Conservation (phyloP, 2,113 vertebrate genomes). For the Verasper variegatus region DNA sequence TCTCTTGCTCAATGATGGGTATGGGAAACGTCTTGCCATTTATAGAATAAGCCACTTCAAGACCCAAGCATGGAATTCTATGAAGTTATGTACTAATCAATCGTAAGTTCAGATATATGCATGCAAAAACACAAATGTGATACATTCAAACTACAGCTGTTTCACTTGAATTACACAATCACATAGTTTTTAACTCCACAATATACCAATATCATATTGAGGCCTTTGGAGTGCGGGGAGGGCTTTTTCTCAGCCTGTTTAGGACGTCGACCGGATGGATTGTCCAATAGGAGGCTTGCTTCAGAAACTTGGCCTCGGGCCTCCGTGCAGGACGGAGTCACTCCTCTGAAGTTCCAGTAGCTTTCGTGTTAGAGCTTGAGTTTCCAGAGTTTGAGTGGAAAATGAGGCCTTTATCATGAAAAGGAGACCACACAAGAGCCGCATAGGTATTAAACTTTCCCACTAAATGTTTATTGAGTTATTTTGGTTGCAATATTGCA, state of each 20-base stretch:
- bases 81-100: not conserved
- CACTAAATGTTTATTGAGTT: slow-evolving; percentile 86
- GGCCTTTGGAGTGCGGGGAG: not conserved
- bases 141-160: no score
- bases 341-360: slow-evolving; percentile 59
- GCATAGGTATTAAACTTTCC: slow-evolving; percentile 82
- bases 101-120: not conserved
- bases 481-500: slow-evolving; percentile 81
- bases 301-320: slow-evolving; percentile 36
- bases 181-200: no score
- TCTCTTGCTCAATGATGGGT: not conserved
- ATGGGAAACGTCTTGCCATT: not conserved
- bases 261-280: slow-evolving; percentile 26
- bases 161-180: not conserved
- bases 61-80: not conserved
- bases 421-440: slow-evolving; percentile 83
- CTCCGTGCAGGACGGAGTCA: slow-evolving; percentile 38
- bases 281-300: slow-evolving; percentile 28
- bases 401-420: slow-evolving; percentile 82
- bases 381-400: slow-evolving; percentile 84
- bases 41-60: not conserved
- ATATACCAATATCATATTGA: not conserved
- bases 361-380: slow-evolving; percentile 41
- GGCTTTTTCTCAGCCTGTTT: not conserved
- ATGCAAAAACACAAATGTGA: not conserved